Evolutionary conservation across 2,113 vertebrate species (phyloP).

Genomic region (Indicator indicator): DNA sequence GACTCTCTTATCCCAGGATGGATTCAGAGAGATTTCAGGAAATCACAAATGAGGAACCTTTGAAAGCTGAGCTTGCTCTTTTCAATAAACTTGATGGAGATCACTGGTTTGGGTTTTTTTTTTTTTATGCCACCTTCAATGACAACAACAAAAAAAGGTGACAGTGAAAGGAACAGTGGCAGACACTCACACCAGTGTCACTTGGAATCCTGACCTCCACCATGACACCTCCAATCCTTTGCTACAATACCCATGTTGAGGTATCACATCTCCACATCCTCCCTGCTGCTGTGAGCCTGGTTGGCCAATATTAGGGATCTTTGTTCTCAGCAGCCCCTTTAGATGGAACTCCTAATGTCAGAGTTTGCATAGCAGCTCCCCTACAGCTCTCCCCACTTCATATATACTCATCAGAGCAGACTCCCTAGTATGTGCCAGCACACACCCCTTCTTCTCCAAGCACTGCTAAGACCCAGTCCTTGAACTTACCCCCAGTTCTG

Average conservation of each 20-base stretch:
- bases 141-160: background rate
- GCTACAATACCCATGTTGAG: background rate
- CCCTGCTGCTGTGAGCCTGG: background rate
- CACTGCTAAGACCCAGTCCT: background rate
- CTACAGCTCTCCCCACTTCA: background rate
- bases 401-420: accelerated
- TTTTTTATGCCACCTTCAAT: background rate
- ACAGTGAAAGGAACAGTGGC: background rate
- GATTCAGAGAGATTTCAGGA: background rate
- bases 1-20: background rate
- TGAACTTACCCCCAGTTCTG: background rate
- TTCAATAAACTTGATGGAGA: background rate
- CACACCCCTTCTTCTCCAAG: background rate
- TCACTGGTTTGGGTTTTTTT: background rate
- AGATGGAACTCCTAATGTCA: background rate
- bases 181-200: background rate
- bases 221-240: background rate
- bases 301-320: background rate
- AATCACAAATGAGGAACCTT: background rate
- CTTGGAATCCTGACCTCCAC: background rate
- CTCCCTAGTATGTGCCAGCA: background rate
- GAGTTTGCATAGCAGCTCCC: background rate
- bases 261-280: background rate
- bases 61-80: background rate
- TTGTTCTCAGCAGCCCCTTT: background rate